Evolutionary conservation across 23 tunicate genomes (phyloP).

Genomic region (Halocynthia roretzi): DNA sequence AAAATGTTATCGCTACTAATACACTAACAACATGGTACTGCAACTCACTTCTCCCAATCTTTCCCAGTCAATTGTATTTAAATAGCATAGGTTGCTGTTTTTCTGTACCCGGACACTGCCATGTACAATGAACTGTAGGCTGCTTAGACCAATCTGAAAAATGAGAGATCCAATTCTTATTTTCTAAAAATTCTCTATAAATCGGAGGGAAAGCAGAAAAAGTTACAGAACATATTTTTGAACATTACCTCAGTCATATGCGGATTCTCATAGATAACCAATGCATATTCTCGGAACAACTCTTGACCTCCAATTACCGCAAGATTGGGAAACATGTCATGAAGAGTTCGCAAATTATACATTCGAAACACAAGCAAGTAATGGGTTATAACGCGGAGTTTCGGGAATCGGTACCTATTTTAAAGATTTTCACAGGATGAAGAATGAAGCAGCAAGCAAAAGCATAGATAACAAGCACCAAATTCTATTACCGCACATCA

Average conservation of each 20-base stretch:
- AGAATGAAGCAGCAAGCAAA: background rate
- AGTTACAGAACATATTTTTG: background rate
- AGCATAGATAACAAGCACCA: background rate
- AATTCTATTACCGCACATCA: no score
- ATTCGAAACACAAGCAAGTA: slow-evolving; percentile 58
- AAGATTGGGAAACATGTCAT: slow-evolving; percentile 63
- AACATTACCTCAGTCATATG: slow-evolving; percentile 42
- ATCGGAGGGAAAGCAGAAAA: background rate
- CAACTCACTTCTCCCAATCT: slow-evolving; percentile 51
- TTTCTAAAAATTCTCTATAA: background rate
- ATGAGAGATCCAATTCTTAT: background rate
- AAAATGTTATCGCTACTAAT: no score
- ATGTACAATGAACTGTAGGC: slow-evolving; percentile 33
- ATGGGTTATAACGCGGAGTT: slow-evolving; percentile 57
- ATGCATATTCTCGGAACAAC: slow-evolving; percentile 37
- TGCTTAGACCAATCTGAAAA: slow-evolving; percentile 61
- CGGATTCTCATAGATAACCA: slow-evolving; percentile 59
- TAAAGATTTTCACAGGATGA: background rate
- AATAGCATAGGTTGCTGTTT: slow-evolving; percentile 53
- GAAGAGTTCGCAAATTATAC: slow-evolving; percentile 25
- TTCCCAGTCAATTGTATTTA: slow-evolving; percentile 53
- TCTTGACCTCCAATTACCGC: slow-evolving; percentile 71
- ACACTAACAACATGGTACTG: background rate
- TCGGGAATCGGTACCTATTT: slow-evolving; percentile 53
- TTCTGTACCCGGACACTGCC: slow-evolving; percentile 62